Base-by-base conservation (phyloP, 2,888 invertebrate species). In the Perithous albicinctus region DNA sequence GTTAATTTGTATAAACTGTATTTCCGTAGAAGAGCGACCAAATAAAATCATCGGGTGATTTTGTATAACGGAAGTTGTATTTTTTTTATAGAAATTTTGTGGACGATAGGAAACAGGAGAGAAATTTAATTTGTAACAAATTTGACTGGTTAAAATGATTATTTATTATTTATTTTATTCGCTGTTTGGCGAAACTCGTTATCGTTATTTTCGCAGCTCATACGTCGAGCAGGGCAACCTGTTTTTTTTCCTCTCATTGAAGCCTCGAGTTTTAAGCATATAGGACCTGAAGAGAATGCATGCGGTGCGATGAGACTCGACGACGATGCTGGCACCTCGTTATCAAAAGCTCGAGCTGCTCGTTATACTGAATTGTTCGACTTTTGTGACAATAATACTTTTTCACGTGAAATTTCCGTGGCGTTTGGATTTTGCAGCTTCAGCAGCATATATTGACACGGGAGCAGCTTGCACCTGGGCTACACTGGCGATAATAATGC, bases 331-430 rank as follows among this genome's bases (percentile, higher is more conserved):
- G 51, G 23, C 76, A 81, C 78, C 85, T 85, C 85, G 84, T 85
- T 85, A 84, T 78, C 76, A 85, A 80, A 72, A 81, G 56, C 79
- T 66, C 72, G 35, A 15, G 18, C 41, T 77, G 66, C 82, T 85
- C 83, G 85, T 85, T 83, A 85, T 76, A 48, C 46, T 15, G 74
- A 69, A 85, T 84, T 84, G 84, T 85, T 80, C 72, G 82, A 80
- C 80, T 82, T 84, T 77, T 75, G 72, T 66, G 43, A 79, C 67
- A 80, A 78, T 46, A 61, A 78, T 76, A 59, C 41, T 75, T 76
- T 76, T 76, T 80, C 64, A 66, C 64, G 75, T 41, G 35, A 76
- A 64, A 46, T 56, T 35, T 32, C n/a, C 35, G 63, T 51, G 4
- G 51, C 51, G 10, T 10, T 51, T 23, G 51, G 51, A 51, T 51